These are phyloP conservation scores for Hirtodrosophila alboralis DNA, from an alignment of 2,888 invertebrate genomes.

Conservation along the genomic window DNA sequence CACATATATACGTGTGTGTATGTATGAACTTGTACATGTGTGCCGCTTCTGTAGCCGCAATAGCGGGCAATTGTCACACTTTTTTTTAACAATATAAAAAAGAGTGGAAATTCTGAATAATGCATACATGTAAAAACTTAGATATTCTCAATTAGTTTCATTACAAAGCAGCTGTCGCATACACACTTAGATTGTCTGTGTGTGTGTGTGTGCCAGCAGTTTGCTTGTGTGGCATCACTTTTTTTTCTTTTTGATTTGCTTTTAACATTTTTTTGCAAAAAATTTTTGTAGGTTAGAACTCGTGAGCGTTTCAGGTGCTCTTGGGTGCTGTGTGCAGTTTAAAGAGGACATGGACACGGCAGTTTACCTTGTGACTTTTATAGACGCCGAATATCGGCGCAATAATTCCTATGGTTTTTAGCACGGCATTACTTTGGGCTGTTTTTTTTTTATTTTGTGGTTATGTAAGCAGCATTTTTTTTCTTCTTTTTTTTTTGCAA, in stretches of 20 bases:
- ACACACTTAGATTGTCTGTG: conserved; percentile 3
- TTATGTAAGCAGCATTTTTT: conserved; percentile 64
- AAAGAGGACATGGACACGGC: conserved; percentile 31
- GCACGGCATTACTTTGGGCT: conserved; percentile 9
- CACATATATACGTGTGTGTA: conserved; percentile 1
- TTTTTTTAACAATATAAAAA: conserved; percentile 30
- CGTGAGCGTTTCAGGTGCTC: conserved; percentile 42
- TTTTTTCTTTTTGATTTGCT: conserved; percentile 23
- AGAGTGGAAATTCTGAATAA: conserved; percentile 21
- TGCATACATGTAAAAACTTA: conserved; percentile 14
- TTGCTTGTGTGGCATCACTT: conserved; percentile 58
- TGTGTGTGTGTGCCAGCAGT: conserved; percentile 13
- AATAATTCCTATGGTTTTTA: conserved; percentile 3
- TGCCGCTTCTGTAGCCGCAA: conserved; percentile 34
- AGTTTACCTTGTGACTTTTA: conserved; percentile 46
- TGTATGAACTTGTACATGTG: conserved; percentile 11
- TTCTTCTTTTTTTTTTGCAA: too few relatives aligned
- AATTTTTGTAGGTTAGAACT: conserved; percentile 57
- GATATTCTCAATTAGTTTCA: conserved; percentile 47
- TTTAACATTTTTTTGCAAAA: conserved; percentile 43
- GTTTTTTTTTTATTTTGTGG: conserved; percentile 40
- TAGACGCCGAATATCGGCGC: conserved; percentile 25
- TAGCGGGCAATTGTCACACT: conserved; percentile 28
- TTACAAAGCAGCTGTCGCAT: conserved; percentile 39
- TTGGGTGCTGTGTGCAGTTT: conserved; percentile 6